Percentiles rank a stretch among this genome's conserved stretches.
Conservation (phyloP, 1,140 invertebrate genomes). For the Drosophila ficusphila region DNA sequence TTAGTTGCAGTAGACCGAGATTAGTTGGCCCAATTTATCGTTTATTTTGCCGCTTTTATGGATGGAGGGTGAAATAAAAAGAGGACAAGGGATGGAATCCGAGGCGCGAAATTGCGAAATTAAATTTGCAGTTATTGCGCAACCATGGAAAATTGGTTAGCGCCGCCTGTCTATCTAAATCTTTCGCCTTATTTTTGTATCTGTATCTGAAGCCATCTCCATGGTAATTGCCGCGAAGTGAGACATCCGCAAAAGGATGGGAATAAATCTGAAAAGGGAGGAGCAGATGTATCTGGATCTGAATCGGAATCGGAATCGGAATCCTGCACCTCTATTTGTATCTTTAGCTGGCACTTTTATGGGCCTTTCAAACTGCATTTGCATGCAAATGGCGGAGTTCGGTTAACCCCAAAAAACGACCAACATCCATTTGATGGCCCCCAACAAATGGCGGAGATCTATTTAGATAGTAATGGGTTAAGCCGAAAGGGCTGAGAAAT, state of each 20-base stretch:
- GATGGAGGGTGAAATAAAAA: constrained; percentile 20
- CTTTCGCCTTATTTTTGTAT: constrained; percentile 6
- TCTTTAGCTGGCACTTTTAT: constrained; percentile 48
- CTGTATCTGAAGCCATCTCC: constrained; percentile 13
- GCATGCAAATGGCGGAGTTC: constrained; percentile 60
- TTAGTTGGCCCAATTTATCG: constrained; percentile 46
- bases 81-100: constrained; percentile 14
- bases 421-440: constrained; percentile 1
- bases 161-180: constrained; percentile 36
- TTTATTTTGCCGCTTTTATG: constrained; percentile 47
- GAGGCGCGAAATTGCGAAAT: constrained; percentile 79
- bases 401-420: constrained; percentile 56
- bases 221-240: constrained; percentile 50
- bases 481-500: not conserved
- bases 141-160: constrained; percentile 80
- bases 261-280: not conserved
- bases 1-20: constrained; percentile 51
- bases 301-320: not conserved
- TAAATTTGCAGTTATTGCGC: constrained; percentile 81
- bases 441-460: not conserved
- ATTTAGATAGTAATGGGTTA: not conserved
- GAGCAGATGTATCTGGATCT: constrained; percentile 18
- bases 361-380: constrained; percentile 55
- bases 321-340: constrained; percentile 18
- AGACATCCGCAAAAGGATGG: constrained; percentile 35